Conservation (phyloP, 2,888 invertebrate genomes). For the Noctua janthina region DNA sequence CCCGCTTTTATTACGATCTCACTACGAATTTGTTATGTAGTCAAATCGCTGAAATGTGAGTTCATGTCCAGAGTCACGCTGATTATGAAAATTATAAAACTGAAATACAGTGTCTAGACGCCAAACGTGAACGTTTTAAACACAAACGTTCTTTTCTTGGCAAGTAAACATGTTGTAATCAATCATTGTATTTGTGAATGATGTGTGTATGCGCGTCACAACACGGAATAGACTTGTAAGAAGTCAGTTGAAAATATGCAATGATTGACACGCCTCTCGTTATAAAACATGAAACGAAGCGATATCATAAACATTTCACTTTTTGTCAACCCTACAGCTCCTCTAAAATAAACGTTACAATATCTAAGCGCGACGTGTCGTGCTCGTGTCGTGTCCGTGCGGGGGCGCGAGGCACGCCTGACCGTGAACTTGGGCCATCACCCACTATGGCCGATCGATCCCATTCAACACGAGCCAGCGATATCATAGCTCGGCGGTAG, state of each 20-base stretch:
- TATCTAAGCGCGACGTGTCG: slow-evolving; percentile 47
- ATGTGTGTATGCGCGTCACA: slow-evolving; percentile 38
- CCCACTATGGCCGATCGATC: slow-evolving; percentile 52
- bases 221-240: slow-evolving; percentile 39
- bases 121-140: slow-evolving; percentile 35
- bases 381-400: slow-evolving; percentile 23
- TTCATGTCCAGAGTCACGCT: slow-evolving; percentile 50
- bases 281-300: slow-evolving; percentile 32
- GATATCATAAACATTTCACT: background rate
- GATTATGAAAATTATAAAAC: slow-evolving; percentile 48
- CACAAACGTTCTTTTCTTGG: slow-evolving; percentile 51
- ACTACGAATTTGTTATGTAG: slow-evolving; percentile 20
- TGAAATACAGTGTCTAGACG: slow-evolving; percentile 55
- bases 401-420: slow-evolving; percentile 15
- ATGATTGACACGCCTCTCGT: slow-evolving; percentile 36
- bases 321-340: slow-evolving; percentile 50
- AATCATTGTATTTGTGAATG: slow-evolving; percentile 56
- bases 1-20: slow-evolving; percentile 33
- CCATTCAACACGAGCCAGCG: slow-evolving; percentile 30
- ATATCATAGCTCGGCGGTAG: slow-evolving; percentile 21
- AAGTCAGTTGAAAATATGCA: slow-evolving; percentile 32
- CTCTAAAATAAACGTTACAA: slow-evolving; percentile 56
- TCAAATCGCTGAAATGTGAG: slow-evolving; percentile 41
- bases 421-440: slow-evolving; percentile 63
- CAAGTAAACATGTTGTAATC: slow-evolving; percentile 51